Evolutionary conservation across 2,888 invertebrate species (phyloP).

Genomic region (Hermaeophaga mercurialis): DNA sequence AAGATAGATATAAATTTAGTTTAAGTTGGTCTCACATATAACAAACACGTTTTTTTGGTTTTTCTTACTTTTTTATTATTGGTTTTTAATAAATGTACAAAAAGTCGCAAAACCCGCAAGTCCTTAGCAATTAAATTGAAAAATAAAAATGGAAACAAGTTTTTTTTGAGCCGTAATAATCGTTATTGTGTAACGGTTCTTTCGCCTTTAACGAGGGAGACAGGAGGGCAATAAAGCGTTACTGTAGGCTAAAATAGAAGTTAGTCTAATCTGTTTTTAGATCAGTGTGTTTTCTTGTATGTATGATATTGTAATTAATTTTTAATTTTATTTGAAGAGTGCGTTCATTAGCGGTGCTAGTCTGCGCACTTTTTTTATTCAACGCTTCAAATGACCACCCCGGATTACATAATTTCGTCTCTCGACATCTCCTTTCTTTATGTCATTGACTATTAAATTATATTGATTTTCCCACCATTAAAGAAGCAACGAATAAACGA

Average conservation of each 20-base stretch:
- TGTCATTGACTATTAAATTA: no score
- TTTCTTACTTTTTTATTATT: slow-evolving; percentile 29
- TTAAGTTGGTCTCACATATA: slow-evolving; percentile 51
- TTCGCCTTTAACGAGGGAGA: slow-evolving; percentile 37
- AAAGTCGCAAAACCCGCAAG: slow-evolving; percentile 39
- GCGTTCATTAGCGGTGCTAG: slow-evolving; percentile 42
- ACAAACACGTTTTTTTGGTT: slow-evolving; percentile 38
- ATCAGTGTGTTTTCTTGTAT: slow-evolving; percentile 50
- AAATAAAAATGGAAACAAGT: no score
- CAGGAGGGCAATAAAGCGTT: slow-evolving; percentile 52
- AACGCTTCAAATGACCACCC: slow-evolving; percentile 44
- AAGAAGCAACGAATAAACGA: no score
- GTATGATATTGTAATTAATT: slow-evolving; percentile 47
- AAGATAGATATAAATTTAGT: slow-evolving; percentile 60
- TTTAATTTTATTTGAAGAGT: slow-evolving; percentile 43
- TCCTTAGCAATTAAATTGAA: neutral
- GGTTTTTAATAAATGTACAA: slow-evolving; percentile 44
- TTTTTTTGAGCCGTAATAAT: slow-evolving; percentile 18
- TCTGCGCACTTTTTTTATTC: slow-evolving; percentile 42
- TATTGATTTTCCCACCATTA: no score
- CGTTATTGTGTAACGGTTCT: slow-evolving; percentile 46
- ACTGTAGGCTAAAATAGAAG: slow-evolving; percentile 50
- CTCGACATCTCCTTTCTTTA: no score
- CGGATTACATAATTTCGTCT: slow-evolving; percentile 37
- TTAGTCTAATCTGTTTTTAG: slow-evolving; percentile 51